phyloP scores from a whole-genome alignment of 2,797 vertebrate genomes.

The Pseudocheirus occidentalis region DNA sequence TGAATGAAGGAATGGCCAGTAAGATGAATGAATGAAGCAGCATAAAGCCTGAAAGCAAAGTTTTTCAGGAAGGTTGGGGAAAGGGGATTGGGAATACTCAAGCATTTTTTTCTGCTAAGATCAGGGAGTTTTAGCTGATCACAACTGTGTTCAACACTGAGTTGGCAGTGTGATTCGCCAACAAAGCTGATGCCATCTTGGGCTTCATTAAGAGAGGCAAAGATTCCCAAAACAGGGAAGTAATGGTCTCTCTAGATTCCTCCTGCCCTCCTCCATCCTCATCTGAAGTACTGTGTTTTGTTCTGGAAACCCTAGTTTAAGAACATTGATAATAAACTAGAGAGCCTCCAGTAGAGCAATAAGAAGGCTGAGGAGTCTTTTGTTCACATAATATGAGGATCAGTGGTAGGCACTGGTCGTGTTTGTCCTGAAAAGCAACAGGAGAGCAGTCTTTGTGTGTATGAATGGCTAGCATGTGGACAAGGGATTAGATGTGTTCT shows the following conservation, averaged over 20 bases:
- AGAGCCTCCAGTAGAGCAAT: not conserved
- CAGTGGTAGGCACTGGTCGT: not conserved
- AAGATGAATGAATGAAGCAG: not conserved
- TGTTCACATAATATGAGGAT: not conserved
- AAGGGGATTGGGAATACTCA: not conserved
- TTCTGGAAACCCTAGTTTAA: not conserved
- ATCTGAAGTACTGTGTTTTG: not conserved
- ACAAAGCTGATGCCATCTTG: not conserved
- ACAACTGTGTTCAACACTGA: not conserved
- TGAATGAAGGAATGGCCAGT: not conserved
- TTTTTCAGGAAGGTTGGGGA: not conserved
- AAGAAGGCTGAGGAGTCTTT: not conserved
- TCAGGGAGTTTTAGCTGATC: not conserved
- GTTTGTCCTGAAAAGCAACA: not conserved
- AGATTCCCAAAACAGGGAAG: not conserved
- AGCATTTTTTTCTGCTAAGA: not conserved
- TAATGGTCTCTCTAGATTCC: not conserved
- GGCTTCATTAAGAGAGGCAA: not conserved
- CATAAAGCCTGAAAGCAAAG: not conserved
- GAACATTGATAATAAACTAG: not conserved
- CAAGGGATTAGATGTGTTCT: not conserved
- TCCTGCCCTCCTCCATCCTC: not conserved
- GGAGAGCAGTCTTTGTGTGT: not conserved
- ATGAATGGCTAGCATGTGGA: not conserved
- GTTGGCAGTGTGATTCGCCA: not conserved